Conservation (phyloP, 1,140 invertebrate genomes). For the Heliothis virescens region DNA sequence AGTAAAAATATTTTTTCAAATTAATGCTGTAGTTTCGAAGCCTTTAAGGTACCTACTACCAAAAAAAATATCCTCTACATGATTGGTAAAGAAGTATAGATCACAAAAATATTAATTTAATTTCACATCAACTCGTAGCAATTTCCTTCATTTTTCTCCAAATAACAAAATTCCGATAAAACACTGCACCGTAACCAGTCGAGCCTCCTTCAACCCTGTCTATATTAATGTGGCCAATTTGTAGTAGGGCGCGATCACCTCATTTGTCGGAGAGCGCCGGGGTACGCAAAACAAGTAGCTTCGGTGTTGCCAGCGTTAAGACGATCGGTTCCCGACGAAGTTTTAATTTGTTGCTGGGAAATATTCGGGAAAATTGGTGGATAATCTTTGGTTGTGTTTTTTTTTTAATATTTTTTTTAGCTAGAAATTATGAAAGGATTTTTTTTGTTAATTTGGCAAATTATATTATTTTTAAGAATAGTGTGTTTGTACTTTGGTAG, state of each 20-base stretch:
- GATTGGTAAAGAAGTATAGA: too few relatives aligned
- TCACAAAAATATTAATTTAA: too few relatives aligned
- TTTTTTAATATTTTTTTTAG: background rate
- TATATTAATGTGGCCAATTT: slow-evolving; percentile 83
- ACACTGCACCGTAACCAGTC: slow-evolving; percentile 52
- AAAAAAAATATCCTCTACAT: too few relatives aligned
- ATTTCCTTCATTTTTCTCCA: background rate
- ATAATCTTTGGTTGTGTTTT: background rate
- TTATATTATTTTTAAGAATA: too few relatives aligned
- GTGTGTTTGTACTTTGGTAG: too few relatives aligned
- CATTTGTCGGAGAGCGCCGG: slow-evolving; percentile 65
- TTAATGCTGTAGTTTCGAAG: too few relatives aligned
- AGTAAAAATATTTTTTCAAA: too few relatives aligned
- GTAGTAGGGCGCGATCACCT: slow-evolving; percentile 80
- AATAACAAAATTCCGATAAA: background rate
- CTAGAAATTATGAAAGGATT: too few relatives aligned
- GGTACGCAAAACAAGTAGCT: slow-evolving; percentile 50
- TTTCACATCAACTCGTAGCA: too few relatives aligned
- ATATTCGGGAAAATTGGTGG: background rate
- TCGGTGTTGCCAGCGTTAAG: slow-evolving; percentile 45
- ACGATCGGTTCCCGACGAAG: slow-evolving; percentile 22
- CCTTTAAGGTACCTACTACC: too few relatives aligned
- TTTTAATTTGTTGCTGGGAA: slow-evolving; percentile 12
- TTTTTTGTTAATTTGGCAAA: too few relatives aligned
- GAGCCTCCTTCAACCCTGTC: slow-evolving; percentile 59